These are phyloP conservation scores for Cancer borealis DNA, from an alignment of 2,888 invertebrate genomes.

Conservation along the genomic window DNA sequence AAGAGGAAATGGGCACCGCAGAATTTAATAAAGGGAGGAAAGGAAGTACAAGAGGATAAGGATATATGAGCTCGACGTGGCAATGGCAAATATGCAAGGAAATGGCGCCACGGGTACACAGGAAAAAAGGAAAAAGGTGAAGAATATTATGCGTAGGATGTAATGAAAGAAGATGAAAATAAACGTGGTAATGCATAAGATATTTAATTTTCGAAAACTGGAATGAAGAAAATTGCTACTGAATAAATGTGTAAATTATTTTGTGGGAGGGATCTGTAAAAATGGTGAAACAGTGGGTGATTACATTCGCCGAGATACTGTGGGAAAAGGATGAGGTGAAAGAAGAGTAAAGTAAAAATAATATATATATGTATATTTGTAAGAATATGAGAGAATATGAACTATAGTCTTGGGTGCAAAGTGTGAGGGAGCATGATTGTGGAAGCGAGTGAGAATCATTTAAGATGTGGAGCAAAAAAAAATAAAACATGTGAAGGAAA, in stretches of 20 bases:
- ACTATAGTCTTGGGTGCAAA: neutral
- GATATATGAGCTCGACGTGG: neutral
- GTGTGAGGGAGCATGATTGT: neutral
- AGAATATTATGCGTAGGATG: neutral
- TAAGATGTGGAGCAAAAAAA: neutral
- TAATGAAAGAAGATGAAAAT: neutral
- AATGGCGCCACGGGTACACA: neutral
- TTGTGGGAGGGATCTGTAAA: neutral
- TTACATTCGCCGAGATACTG: neutral
- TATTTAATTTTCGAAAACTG: neutral
- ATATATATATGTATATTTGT: too few relatives aligned
- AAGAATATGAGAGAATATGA: too few relatives aligned
- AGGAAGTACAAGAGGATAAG: neutral
- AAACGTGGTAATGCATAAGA: neutral
- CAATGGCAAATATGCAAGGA: neutral
- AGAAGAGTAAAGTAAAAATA: too few relatives aligned
- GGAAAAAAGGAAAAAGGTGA: neutral
- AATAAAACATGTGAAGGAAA: neutral
- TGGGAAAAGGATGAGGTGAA: neutral
- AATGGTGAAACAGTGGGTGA: neutral
- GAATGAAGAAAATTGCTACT: neutral
- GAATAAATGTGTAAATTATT: neutral
- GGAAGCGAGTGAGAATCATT: neutral
- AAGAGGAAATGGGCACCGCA: neutral
- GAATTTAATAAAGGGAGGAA: constrained; percentile 5